A percentile compares a stretch with the other conserved stretches of the same genome.
Conservation (phyloP, 2,113 vertebrate species). For the Pygathrix nemaeus region DNA sequence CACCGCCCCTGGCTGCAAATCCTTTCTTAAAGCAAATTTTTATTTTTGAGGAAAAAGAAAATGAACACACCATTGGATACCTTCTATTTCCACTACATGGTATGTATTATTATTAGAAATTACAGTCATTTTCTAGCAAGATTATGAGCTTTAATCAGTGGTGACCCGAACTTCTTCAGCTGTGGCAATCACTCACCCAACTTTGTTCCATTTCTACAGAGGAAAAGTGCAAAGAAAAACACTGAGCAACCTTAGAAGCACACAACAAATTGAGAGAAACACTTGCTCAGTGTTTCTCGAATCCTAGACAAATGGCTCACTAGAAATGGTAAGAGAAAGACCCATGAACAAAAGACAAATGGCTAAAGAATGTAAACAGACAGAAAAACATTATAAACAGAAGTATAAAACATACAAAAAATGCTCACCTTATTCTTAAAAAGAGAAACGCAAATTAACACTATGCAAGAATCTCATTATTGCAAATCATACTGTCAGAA, state of each 20-base stretch:
- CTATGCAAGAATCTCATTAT: background rate
- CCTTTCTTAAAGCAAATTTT: background rate
- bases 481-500: background rate
- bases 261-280: background rate
- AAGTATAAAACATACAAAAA: background rate
- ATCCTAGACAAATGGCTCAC: background rate
- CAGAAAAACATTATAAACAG: background rate
- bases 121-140: background rate
- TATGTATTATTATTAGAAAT: background rate
- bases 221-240: background rate
- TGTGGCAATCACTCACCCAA: background rate
- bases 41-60: background rate
- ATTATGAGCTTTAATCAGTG: background rate
- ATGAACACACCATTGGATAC: background rate
- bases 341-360: background rate
- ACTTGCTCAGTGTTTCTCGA: background rate
- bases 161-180: background rate
- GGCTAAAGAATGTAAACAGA: background rate
- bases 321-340: background rate
- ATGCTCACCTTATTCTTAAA: background rate
- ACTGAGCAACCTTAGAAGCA: background rate
- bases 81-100: background rate
- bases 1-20: fast-evolving
- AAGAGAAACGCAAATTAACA: background rate
- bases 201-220: background rate